Base-by-base conservation (phyloP, 2,797 vertebrate species). In the Bucorvus abyssinicus region DNA sequence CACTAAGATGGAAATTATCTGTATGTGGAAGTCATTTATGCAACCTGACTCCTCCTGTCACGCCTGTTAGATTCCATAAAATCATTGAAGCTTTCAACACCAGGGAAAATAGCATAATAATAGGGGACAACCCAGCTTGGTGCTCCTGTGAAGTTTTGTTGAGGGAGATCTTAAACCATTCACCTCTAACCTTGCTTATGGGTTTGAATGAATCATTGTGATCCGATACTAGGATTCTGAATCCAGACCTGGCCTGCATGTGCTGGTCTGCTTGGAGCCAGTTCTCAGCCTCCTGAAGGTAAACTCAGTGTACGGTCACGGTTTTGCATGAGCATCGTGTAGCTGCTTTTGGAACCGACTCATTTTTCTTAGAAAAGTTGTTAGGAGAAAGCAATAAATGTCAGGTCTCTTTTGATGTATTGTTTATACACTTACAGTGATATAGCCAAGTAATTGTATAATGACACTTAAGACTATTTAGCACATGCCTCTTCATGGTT, bases 61-160 rank as follows among this genome's bases (percentile, higher is more conserved):
- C 82, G 65, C 75, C 83, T 29, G 26, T 87, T 69, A 89, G 64
- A 89, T 71, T 52, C 59, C 85, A 75, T 77, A 65, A 80, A 87
- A 45, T 82, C 71, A 29, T 22, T 87, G 53, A 85, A 87, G 68
- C 67, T 78, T 83, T 45, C 55, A 73, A 93, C 94, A 65, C 83
- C 85, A 83, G 91, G 89, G 92, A 97, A 68, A 92, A 95, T 16
- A 87, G 50, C 50, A 45, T 53, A 13, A 47, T 42, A 57, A 53
- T 18, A 63, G n/a, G 38, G 26, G 30, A 42, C 45, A 74, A 56
- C 12, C 36, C 52, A 49, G 27, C 38, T 4, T 24, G 52, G 53
- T 64, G 52, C 36, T 75, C 40, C 78, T 14, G 19, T 15, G 56
- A 19, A 38, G 67, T 40, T 0, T 10, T 42, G 44, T 45, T n/a